Evolutionary conservation across 2,888 invertebrate species (phyloP), one percentile per base, ranked within the genome.

Genomic region (Mesorhabditis belari): DNA sequence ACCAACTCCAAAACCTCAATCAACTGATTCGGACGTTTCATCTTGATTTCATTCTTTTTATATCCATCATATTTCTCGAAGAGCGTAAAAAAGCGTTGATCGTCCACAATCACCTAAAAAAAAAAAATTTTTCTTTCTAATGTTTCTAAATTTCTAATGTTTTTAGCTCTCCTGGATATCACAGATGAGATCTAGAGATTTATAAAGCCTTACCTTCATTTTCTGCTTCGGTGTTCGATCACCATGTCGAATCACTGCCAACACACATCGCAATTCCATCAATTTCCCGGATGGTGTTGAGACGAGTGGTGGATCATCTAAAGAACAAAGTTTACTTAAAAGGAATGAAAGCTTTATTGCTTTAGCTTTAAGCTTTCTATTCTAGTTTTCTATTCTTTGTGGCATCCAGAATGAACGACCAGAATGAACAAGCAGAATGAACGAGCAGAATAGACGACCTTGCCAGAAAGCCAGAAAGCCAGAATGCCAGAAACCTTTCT

Each of bases 171-270:
- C 19, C n/a, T 23, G 19, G 9, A 51, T 9, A 19, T n/a, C 12
- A 51, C 23, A 19, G 21, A n/a, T 51, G 23, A 19, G 23, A 51
- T 24, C 57, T 28, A n/a, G n/a, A n/a, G n/a, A n/a, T n/a, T n/a
- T n/a, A n/a, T n/a, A n/a, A n/a, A n/a, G n/a, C n/a, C n/a, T n/a
- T n/a, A 70, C 95, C 84, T 99, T 99, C 96, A 99, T 98, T 85
- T 99, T 99, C 85, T 99, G 98, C 82, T 99, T 99, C 0, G 98
- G 98, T 17, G 98, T 99, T 70, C 98, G 86, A 83, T 99, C 98
- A 0, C 98, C 98, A 81, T 98, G 98, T 63, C 98, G 85, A 65
- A 98, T 96, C 5, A 98, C 91, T 25, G 91, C 98, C 49, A 95
- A 92, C 3, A 98, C 96, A 82, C 96, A 96, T 28, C 98, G 85